Evolutionary conservation across 2,888 invertebrate species (phyloP), one percentile per base, ranked within the genome.

Genomic region (Campaea margaritaria): DNA sequence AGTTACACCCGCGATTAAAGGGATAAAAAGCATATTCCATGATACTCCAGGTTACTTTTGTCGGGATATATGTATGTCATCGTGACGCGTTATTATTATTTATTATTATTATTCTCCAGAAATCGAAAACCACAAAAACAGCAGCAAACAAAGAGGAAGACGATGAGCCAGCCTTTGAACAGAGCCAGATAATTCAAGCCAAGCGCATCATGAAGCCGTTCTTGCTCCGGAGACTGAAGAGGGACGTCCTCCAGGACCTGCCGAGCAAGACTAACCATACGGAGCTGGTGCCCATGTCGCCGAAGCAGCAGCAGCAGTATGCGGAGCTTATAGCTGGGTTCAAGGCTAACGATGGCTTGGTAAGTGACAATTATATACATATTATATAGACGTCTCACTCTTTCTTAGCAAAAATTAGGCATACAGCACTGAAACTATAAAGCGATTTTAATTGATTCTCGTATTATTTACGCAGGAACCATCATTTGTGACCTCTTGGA

Each of bases 191-290:
- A 43, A 95, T 95, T 12, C 97, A 98, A 76, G 99, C 99, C 0
- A 99, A 99, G 82, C 94, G 96, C 49, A 99, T 99, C 69, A 98
- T 99, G 96, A 97, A 96, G 82, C 99, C 99, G 0, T 99, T 99
- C 83, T 95, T 99, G 2, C 92, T 99, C 44, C 93, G 99, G 14
- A 93, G 99, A 58, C 89, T 99, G 46, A 99, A 99, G 86, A 89
- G 94, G 16, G 97, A 98, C 72, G 98, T 98, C 0, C 92, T 97
- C 0, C 94, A 95, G 58, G 96, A 97, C 85, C 87, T 99, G 73
- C 99, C 99, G 0, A 87, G 93, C 72, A 99, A 99, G 88, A 94
- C 93, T 1, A 96, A 97, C 65, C 89, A 94, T 49, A 93, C 96
- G 0, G 93, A 96, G 49, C 79, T 88, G 43, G 88, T 88, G 61